Conservation (phyloP, 92 coral and sea anemone genomes). For the Porites rus region DNA sequence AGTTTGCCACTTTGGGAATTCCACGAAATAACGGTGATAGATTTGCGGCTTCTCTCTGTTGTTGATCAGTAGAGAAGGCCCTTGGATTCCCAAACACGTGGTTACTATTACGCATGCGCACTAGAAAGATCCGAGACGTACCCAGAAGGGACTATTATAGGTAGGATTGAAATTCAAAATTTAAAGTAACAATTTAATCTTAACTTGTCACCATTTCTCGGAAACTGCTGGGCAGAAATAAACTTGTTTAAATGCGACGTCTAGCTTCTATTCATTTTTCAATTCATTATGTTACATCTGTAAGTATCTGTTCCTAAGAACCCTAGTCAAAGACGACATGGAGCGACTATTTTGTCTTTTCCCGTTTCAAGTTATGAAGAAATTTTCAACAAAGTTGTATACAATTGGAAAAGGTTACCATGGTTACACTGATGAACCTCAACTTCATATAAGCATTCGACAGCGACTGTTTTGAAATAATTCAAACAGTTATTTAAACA, state of each 20-base stretch:
- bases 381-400: no score
- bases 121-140: not conserved
- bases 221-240: slow-evolving; percentile 34
- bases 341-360: no score
- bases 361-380: no score
- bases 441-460: no score
- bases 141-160: not conserved
- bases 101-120: not conserved
- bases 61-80: not conserved
- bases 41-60: not conserved
- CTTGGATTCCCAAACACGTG: not conserved
- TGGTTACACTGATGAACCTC: no score
- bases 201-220: not conserved
- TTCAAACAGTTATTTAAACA: no score
- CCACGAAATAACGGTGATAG: not conserved
- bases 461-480: no score
- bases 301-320: no score
- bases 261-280: not conserved
- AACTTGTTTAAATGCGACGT: not conserved
- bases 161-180: not conserved
- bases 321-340: no score
- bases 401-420: no score
- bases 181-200: not conserved
- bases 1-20: not conserved
- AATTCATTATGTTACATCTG: not conserved